A percentile compares a stretch with the other conserved stretches of the same genome.
Evolutionary conservation across 2,797 vertebrate species (phyloP).

Genomic region (Synanceia verrucosa): DNA sequence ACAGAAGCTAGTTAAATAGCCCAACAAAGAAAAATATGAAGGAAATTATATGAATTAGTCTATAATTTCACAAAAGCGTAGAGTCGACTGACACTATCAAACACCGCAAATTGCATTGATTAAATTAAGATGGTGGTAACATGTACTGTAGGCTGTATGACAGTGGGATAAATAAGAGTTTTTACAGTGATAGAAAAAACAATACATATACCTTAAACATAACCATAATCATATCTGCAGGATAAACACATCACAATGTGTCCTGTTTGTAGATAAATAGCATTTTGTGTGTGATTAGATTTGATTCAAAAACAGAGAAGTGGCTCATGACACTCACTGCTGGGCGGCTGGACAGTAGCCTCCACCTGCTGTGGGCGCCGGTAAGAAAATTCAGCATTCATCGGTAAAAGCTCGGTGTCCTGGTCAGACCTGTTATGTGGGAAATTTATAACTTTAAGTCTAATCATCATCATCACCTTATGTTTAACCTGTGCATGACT

Average conservation of each 20-base stretch:
- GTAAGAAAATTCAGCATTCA: constrained; percentile 26
- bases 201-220: too few species aligned
- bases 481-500: background rate
- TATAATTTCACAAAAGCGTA: too few species aligned
- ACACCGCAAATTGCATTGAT: background rate
- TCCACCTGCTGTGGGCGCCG: constrained; percentile 6
- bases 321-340: constrained; percentile 34
- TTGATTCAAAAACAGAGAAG: background rate
- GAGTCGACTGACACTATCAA: background rate
- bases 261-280: background rate
- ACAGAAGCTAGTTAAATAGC: too few species aligned
- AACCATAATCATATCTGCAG: too few species aligned
- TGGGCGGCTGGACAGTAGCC: constrained; percentile 1
- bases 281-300: background rate
- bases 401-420: constrained; percentile 42
- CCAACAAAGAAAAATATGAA: too few species aligned
- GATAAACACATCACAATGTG: background rate
- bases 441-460: background rate
- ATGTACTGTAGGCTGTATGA: background rate
- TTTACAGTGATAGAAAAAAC: background rate
- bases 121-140: background rate
- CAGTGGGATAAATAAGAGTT: too few species aligned
- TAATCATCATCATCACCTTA: background rate
- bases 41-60: background rate
- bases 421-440: constrained; percentile 45